Evolutionary conservation across 2,113 vertebrate genomes (phyloP), one percentile per base, ranked within the genome.

Genomic region (Cercocebus atys): DNA sequence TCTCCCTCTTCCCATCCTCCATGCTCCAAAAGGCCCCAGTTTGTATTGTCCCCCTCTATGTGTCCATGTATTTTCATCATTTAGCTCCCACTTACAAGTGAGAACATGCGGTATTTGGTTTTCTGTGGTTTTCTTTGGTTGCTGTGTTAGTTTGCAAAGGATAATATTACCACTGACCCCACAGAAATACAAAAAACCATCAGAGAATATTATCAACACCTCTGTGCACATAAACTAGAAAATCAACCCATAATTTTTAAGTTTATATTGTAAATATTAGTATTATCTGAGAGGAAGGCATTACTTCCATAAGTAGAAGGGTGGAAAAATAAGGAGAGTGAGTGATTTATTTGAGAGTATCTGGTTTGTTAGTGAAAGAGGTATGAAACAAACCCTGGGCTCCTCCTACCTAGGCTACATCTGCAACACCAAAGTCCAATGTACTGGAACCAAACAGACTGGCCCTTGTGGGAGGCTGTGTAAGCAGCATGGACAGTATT

Each of bases 341-440:
- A 96, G 38, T 59, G 57, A 43, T 59, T 94, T 86, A 79, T 73
- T 79, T 91, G 70, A 97, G 72, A 83, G 20, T 93, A 64, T 66
- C 55, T 73, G 5, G 13, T 80, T 43, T 88, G 68, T 95, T 27
- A 68, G 35, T 35, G 64, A 72, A 11, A 47, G 70, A 93, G 23
- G 73, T 12, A 13, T 27, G 64, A 76, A 94, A 76, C 38, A 52
- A 70, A n/a, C 35, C 23, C 38, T n/a, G 86, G 38, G 47, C 11
- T 18, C 50, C 17, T 92, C 20, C 40, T 50, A 75, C 45, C 55
- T 75, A 88, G 52, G 92, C 35, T 55, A 35, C 3, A n/a, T 40
- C 38, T 57, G n/a, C 3, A 35, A 8, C 61, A 68, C 17, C 22
- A 32, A 0, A 61, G 80, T 70, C 59, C 61, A 16, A 73, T 30